A percentile compares a stretch with the other conserved stretches of the same genome.
These are phyloP conservation scores for Poecilia latipinna DNA, from an alignment of 2,113 vertebrate genomes.

Conservation along the genomic window DNA sequence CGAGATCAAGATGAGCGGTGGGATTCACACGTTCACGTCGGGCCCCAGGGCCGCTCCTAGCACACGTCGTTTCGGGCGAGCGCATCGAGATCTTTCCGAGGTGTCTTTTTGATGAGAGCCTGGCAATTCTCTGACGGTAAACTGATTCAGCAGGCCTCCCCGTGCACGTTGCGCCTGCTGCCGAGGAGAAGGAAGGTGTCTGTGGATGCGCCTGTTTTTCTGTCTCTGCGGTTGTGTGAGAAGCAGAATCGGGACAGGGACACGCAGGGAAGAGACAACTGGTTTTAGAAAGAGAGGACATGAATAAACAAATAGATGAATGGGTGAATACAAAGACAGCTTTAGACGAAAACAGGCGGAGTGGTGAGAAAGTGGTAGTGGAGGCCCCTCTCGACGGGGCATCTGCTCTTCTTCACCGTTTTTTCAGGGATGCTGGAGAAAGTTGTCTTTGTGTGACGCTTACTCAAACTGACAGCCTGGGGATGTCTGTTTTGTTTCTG, in stretches of 20 bases:
- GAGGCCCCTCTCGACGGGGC: constrained; percentile 46
- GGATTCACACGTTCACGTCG: constrained; percentile 11
- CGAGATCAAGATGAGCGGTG: constrained; percentile 33
- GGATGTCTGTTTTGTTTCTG: constrained; percentile 44
- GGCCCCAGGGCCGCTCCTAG: constrained; percentile 46
- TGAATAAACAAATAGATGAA: constrained; percentile 60
- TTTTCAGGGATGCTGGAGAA: constrained; percentile 36
- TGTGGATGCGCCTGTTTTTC: constrained; percentile 21
- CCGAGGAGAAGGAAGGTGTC: constrained; percentile 13
- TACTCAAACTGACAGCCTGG: constrained; percentile 52
- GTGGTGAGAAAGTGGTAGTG: constrained; percentile 40
- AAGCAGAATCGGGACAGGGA: constrained; percentile 22
- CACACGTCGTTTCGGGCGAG: constrained; percentile 36
- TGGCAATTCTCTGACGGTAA: constrained; percentile 42
- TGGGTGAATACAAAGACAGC: constrained; percentile 52
- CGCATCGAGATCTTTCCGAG: constrained; percentile 31
- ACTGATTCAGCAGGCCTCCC: constrained; percentile 44
- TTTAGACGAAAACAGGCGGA: constrained; percentile 38
- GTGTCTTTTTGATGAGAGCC: constrained; percentile 49
- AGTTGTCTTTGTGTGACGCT: constrained; percentile 46
- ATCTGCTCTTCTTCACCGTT: constrained; percentile 27
- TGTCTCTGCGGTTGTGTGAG: constrained; percentile 17
- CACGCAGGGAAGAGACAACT: constrained; percentile 16
- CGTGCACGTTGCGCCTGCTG: constrained; percentile 7
- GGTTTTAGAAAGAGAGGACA: constrained; percentile 48